These are phyloP conservation scores for Lasioglossum vierecki DNA, from an alignment of 2,888 invertebrate genomes.

Conservation along the genomic window DNA sequence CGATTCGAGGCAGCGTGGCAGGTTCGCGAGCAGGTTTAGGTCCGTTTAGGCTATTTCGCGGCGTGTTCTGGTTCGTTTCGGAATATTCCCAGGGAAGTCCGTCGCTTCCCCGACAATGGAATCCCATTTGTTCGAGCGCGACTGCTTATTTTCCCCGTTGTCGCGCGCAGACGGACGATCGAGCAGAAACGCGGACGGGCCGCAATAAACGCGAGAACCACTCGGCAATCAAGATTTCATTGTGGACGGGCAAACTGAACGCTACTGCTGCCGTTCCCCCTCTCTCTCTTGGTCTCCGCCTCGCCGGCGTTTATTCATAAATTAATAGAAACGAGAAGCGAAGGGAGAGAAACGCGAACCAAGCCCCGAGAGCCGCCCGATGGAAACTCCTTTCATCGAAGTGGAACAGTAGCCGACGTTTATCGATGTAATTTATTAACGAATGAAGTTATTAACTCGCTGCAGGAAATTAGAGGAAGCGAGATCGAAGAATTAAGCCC, in stretches of 20 bases:
- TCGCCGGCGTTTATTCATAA: constrained; percentile 9
- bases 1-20: background rate
- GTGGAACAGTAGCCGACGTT: constrained; percentile 4
- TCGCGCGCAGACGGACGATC: constrained; percentile 42
- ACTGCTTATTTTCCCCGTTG: constrained; percentile 64
- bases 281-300: background rate
- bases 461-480: background rate
- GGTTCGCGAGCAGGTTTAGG: background rate
- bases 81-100: constrained; percentile 45
- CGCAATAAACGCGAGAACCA: constrained; percentile 38
- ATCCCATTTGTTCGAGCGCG: constrained; percentile 64
- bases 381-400: constrained; percentile 9
- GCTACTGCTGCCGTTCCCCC: background rate
- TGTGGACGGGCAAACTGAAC: constrained; percentile 21
- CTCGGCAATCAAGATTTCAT: constrained; percentile 43
- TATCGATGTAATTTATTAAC: constrained; percentile 13
- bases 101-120: constrained; percentile 61
- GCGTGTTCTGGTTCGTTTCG: constrained; percentile 33
- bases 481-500: background rate
- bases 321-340: constrained; percentile 16
- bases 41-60: background rate
- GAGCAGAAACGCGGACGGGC: constrained; percentile 28
- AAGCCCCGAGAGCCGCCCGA: background rate
- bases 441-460: constrained; percentile 5
- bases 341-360: background rate